Base-by-base conservation (phyloP, 1,140 invertebrate species). In the Drosophila sulfurigaster region DNA sequence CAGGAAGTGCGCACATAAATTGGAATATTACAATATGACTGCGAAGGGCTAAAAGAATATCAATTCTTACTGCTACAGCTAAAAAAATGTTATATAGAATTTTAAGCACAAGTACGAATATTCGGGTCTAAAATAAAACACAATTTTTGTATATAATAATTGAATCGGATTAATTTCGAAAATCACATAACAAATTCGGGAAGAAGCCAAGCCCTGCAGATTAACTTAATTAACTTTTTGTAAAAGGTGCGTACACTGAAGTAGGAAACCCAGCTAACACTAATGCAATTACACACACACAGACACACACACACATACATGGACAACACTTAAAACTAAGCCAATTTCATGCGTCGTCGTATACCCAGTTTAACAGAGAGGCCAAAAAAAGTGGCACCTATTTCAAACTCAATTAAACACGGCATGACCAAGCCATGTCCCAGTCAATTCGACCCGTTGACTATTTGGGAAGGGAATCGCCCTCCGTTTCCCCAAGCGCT, bases 371-470 rank as follows among this genome's bases (percentile, higher is more conserved):
- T 51, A 30, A 13, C 25, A 58, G 41, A 59, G 51, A 45, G 56
- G 45, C 65, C 62, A 72, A 72, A 69, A 69, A 72, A 73, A 69
- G 74, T 78, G 70, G 64, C 85, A 88, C 81, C 85, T 83, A 89
- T 89, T 88, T 88, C 85, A 88, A 88, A 88, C 83, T 88, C 83
- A 88, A 88, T 88, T 88, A 88, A 88, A 83, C 83, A 88, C 83
- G 81, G 70, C 72, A 81, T 51, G 59, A 51, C 58, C 81, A 64
- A 45, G 41, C 32, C 57, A 43, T 15, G 49, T 65, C 66, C 66
- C 48, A 45, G 20, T 35, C 35, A 69, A 43, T 62, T 52, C 16
- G 13, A 8, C 15, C 16, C 15, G 30, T 13, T 63, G 20, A 20
- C 8, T 5, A 8, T 51, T 51, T 46, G 45, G 13, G 3, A 15